These are phyloP conservation scores for Hyperoplus lanceolatus DNA, from an alignment of 2,797 vertebrate species.

Conservation along the genomic window DNA sequence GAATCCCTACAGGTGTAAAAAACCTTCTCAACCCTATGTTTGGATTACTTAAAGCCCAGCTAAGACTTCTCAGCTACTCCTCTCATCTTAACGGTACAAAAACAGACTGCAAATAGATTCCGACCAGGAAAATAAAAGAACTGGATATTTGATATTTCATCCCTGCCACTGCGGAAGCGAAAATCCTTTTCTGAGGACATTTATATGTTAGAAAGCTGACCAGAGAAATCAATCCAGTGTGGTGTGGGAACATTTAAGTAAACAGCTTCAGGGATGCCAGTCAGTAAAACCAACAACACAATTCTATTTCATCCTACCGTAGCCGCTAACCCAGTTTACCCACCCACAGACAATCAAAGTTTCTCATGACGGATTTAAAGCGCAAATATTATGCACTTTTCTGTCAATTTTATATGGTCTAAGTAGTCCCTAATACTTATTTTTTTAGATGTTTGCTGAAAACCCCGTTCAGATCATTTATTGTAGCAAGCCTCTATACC, in stretches of 20 bases:
- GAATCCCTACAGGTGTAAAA: conserved; percentile 18
- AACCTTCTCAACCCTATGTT: conserved; percentile 12
- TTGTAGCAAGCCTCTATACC: too few species aligned
- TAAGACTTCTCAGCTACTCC: not conserved
- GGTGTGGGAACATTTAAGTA: conserved; percentile 5
- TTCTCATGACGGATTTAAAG: not conserved
- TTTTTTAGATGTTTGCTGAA: too few species aligned
- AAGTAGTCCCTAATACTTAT: too few species aligned
- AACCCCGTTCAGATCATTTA: too few species aligned
- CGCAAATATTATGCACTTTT: too few species aligned
- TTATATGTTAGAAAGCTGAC: not conserved
- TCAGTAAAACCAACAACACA: conserved; percentile 15
- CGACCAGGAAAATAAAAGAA: conserved; percentile 10
- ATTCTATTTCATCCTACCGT: not conserved
- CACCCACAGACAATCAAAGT: not conserved
- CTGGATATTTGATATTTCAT: conserved; percentile 7
- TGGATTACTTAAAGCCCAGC: conserved; percentile 1
- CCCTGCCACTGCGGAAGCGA: not conserved
- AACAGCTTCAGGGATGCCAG: conserved; percentile 16
- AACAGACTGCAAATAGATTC: conserved; percentile 18
- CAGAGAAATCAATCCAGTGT: not conserved
- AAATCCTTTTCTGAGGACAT: conserved; percentile 4
- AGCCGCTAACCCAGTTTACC: conserved; percentile 1
- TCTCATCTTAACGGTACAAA: conserved; percentile 16
- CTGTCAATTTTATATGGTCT: too few species aligned